Percentiles rank a stretch among this genome's conserved stretches.
phyloP scores from a whole-genome alignment of 2,888 invertebrate genomes.

The Syrista parreyssii region DNA sequence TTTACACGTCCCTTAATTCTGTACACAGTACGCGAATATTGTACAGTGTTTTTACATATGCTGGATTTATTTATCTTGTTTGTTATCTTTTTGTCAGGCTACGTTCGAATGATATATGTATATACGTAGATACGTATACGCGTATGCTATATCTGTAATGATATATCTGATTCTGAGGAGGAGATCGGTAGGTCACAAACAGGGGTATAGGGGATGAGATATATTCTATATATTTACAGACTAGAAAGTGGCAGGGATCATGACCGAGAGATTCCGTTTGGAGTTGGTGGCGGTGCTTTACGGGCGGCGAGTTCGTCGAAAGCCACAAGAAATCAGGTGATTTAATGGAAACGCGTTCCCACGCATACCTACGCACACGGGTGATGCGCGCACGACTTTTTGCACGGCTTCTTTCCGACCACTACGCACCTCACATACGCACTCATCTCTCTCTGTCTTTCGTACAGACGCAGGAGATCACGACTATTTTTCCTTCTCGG shows the following conservation, averaged over 20 bases:
- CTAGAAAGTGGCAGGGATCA: slow-evolving; percentile 46
- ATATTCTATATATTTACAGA: not conserved
- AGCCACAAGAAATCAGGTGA: slow-evolving; percentile 54
- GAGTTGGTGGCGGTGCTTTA: slow-evolving; percentile 30
- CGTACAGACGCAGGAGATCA: not conserved
- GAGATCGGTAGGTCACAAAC: not conserved
- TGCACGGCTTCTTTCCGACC: slow-evolving; percentile 19
- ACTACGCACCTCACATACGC: slow-evolving; percentile 8
- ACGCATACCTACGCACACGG: slow-evolving; percentile 47
- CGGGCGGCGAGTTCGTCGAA: slow-evolving; percentile 28
- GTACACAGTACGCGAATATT: not conserved
- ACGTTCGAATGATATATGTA: not conserved
- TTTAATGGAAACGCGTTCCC: slow-evolving; percentile 62
- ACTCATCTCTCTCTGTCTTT: slow-evolving; percentile 2
- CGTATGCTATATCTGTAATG: not conserved
- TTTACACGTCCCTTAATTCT: not conserved
- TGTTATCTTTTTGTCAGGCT: not conserved
- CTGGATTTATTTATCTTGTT: not conserved
- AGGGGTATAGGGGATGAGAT: not conserved
- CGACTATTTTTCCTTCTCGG: slow-evolving; percentile 14
- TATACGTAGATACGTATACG: too few relatives aligned
- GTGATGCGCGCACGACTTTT: slow-evolving; percentile 16
- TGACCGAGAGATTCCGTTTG: slow-evolving; percentile 48
- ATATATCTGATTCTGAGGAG: not conserved
- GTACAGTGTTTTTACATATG: not conserved